Base-by-base conservation (phyloP, 2,888 invertebrate genomes). In the Eristalis intricaria region DNA sequence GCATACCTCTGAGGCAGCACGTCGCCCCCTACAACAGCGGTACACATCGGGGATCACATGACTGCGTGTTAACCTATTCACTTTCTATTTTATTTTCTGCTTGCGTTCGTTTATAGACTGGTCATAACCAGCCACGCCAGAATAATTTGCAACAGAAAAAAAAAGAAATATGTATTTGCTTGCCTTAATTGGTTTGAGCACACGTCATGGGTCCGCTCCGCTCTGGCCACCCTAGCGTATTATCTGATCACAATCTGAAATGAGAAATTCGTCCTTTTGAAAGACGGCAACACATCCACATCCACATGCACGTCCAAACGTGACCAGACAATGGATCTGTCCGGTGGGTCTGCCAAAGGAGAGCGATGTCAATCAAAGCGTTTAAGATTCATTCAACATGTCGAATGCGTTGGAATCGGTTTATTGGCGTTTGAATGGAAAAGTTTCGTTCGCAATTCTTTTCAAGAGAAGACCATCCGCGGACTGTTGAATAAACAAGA, bases 41-140 rank as follows among this genome's bases (percentile, higher is more conserved):
- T 40, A 23, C 71, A 78, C 68, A 29, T 65, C 79, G 64, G 50
- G 73, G 58, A 84, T 84, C 78, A 83, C 71, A 78, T 70, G 83
- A 43, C 74, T 84, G 84, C 74, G 74, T 71, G 68, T 32, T 38
- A 50, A 79, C 38, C 22, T 38, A 70, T 11, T 79, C 68, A 75
- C 79, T 84, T 84, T 84, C 79, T 84, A 84, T 84, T 84, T 84
- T 75, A 60, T 69, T 26, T 35, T 66, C 29, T 32, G n/a, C 66
- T 50, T 61, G 66, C 63, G 19, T 50, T 35, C 23, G 13, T 23
- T 22, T 29, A 73, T 23, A 68, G 66, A 70, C 70, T 76, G 40
- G 56, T 64, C 35, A 75, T 64, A 64, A 69, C 35, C 26, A 66
- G 32, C 69, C 64, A 66, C 11, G 60, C 68, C 22, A 80, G 73